phyloP scores from a whole-genome alignment of 2,888 invertebrate species.

The Trissoscelio sp. region DNA sequence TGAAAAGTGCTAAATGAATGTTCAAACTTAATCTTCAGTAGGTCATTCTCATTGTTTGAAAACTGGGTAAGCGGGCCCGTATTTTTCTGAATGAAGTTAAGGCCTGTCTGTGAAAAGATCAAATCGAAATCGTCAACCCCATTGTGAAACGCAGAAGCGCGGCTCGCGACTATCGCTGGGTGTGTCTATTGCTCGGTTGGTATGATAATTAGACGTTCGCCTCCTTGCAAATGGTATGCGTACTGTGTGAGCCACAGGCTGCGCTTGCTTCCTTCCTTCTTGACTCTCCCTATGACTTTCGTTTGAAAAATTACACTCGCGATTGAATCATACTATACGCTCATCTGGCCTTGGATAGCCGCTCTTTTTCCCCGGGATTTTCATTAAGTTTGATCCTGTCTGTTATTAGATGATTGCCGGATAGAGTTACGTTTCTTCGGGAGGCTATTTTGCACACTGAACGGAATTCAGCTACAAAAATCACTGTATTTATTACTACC shows the following conservation, averaged over 20 bases:
- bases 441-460: constrained; percentile 1
- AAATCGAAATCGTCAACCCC: constrained; percentile 58
- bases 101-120: constrained; percentile 35
- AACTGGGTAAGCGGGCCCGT: no score
- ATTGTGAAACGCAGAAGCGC: constrained; percentile 61
- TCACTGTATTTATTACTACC: neutral
- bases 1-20: no score
- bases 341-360: constrained; percentile 59
- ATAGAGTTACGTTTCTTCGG: constrained; percentile 52
- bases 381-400: constrained; percentile 52
- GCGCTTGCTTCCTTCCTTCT: constrained; percentile 66
- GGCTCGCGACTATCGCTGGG: constrained; percentile 58
- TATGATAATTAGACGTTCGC: constrained; percentile 72
- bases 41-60: neutral
- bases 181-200: constrained; percentile 69
- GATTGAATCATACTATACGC: constrained; percentile 65
- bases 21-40: neutral
- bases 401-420: constrained; percentile 62
- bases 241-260: constrained; percentile 36
- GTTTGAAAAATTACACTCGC: constrained; percentile 51
- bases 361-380: constrained; percentile 56
- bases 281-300: constrained; percentile 58
- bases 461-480: neutral
- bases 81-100: no score
- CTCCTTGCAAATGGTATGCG: constrained; percentile 61